A percentile compares a stretch with the other conserved stretches of the same genome.
These are phyloP conservation scores for Carcharodon carcharias DNA, from an alignment of 2,797 vertebrate species.

Conservation along the genomic window DNA sequence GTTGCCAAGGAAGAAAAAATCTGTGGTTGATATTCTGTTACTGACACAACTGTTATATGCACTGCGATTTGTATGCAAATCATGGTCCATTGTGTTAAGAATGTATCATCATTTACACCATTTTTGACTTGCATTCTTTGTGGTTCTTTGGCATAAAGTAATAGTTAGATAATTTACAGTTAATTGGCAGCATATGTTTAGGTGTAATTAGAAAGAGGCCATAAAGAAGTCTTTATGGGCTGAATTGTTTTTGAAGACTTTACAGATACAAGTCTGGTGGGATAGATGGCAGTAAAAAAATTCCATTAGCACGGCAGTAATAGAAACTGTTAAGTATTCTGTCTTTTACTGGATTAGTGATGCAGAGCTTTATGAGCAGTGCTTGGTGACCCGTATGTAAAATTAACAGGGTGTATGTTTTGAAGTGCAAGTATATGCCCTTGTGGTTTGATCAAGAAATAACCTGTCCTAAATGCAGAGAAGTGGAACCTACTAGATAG, in stretches of 20 bases:
- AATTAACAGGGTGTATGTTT: conserved; percentile 50
- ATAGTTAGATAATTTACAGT: conserved; percentile 7
- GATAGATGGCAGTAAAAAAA: conserved; percentile 47
- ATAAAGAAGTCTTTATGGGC: conserved; percentile 40
- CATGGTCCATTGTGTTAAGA: not conserved
- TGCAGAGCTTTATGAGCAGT: conserved; percentile 47
- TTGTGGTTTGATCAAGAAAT: conserved; percentile 43
- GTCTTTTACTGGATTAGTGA: conserved; percentile 48
- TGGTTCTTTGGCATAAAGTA: conserved; percentile 12
- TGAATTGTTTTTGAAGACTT: conserved; percentile 39
- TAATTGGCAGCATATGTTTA: conserved; percentile 24
- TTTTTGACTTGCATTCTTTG: conserved; percentile 4
- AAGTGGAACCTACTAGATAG: not conserved
- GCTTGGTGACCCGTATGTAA: conserved; percentile 48
- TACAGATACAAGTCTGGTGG: conserved; percentile 42
- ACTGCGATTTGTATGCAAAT: not conserved
- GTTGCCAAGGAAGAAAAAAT: not conserved
- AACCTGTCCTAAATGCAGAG: not conserved
- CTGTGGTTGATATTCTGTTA: not conserved
- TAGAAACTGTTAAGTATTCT: conserved; percentile 45
- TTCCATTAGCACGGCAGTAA: conserved; percentile 46
- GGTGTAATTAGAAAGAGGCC: conserved; percentile 29
- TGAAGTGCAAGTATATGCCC: conserved; percentile 44
- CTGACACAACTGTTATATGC: not conserved
- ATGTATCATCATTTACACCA: not conserved